phyloP scores from a whole-genome alignment of 2,797 vertebrate species.

The Chelonia mydas region DNA sequence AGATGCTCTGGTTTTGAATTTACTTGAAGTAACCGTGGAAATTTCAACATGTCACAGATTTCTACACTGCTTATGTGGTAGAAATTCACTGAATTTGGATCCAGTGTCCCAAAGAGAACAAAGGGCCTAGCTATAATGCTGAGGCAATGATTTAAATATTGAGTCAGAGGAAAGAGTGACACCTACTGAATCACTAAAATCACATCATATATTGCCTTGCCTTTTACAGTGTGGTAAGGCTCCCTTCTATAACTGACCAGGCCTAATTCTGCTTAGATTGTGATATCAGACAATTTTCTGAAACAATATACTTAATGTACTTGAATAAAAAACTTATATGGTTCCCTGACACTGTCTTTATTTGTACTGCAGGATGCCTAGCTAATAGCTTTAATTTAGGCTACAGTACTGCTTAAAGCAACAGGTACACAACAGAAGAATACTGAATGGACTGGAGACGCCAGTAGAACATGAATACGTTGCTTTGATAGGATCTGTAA shows the following conservation, averaged over 20 bases:
- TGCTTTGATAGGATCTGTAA: not conserved
- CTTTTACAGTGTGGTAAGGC: not conserved
- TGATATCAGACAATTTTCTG: not conserved
- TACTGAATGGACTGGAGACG: not conserved
- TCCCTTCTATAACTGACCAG: not conserved
- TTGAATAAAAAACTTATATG: not conserved
- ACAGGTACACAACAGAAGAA: fast-evolving
- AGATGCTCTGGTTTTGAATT: not conserved
- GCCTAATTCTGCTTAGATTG: not conserved
- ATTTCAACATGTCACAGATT: not conserved
- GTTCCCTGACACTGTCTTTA: not conserved
- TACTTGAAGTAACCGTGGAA: not conserved
- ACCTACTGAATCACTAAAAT: not conserved
- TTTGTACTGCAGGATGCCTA: not conserved
- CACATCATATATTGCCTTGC: not conserved
- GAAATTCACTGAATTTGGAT: not conserved
- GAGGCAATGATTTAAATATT: not conserved
- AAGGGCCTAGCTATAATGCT: not conserved
- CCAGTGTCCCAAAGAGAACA: not conserved
- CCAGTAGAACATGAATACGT: not conserved
- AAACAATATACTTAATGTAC: not conserved
- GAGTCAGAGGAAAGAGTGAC: not conserved
- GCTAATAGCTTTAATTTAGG: not conserved
- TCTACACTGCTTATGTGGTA: not conserved
- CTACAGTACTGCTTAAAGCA: not conserved